Percentiles rank a stretch among this genome's conserved stretches.
Conservation (phyloP, 2,113 vertebrate species). For the Cavia aperea region DNA sequence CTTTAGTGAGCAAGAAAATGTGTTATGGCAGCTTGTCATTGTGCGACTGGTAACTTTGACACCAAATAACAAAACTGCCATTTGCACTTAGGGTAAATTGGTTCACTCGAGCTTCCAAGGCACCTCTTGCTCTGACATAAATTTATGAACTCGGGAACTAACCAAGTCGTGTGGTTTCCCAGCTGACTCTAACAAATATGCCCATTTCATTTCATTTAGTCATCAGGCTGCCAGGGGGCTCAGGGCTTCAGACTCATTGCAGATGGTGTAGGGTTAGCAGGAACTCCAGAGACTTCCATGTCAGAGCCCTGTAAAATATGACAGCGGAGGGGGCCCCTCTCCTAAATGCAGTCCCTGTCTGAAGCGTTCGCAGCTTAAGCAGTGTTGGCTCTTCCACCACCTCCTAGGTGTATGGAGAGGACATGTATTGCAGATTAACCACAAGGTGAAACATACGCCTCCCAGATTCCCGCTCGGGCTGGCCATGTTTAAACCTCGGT, state of each 20-base stretch:
- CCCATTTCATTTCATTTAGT: constrained; percentile 74
- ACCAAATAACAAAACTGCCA: constrained; percentile 86
- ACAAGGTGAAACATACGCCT: constrained; percentile 18
- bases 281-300: constrained; percentile 26
- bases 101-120: constrained; percentile 75
- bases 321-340: constrained; percentile 12
- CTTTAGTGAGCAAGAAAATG: constrained; percentile 83
- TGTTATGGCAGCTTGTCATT: constrained; percentile 85
- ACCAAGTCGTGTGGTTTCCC: constrained; percentile 73
- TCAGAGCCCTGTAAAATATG: constrained; percentile 37
- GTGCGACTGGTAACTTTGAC: constrained; percentile 80
- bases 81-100: constrained; percentile 83
- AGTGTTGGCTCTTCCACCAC: constrained; percentile 40
- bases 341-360: constrained; percentile 30
- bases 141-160: constrained; percentile 80
- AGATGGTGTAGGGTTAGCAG: constrained; percentile 61
- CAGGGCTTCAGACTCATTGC: constrained; percentile 68
- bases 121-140: constrained; percentile 77
- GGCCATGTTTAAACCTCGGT: background rate
- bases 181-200: constrained; percentile 78
- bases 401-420: constrained; percentile 8
- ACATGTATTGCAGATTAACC: constrained; percentile 29
- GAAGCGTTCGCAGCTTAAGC: constrained; percentile 20
- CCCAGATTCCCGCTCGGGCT: background rate
- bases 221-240: constrained; percentile 58